phyloP scores from a whole-genome alignment of 2,888 invertebrate species.

The Euplagia quadripunctaria region DNA sequence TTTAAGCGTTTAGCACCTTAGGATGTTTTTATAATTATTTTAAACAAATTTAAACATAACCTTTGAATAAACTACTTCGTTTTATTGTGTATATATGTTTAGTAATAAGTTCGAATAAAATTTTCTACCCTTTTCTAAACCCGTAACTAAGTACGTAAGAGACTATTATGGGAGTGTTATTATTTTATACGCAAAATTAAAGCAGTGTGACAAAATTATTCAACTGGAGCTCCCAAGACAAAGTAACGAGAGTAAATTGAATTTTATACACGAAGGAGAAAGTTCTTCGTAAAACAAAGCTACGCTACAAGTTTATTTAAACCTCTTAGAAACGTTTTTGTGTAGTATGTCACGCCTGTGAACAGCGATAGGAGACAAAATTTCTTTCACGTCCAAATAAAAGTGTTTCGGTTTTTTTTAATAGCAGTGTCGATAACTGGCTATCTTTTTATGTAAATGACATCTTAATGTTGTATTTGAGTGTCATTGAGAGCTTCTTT shows the following conservation, averaged over 20 bases:
- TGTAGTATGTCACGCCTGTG: background rate
- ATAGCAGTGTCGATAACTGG: background rate
- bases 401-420: background rate
- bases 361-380: background rate
- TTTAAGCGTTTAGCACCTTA: background rate
- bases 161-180: too few species aligned
- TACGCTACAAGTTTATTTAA: background rate
- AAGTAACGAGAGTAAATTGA: background rate
- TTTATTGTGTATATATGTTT: too few species aligned
- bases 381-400: background rate
- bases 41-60: too few species aligned
- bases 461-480: background rate
- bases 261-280: background rate
- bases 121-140: too few species aligned
- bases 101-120: too few species aligned
- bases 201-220: background rate
- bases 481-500: background rate
- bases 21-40: too few species aligned
- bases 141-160: too few species aligned
- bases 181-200: background rate
- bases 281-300: constrained; percentile 1
- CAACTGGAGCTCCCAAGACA: background rate
- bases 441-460: background rate
- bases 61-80: too few species aligned
- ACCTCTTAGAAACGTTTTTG: background rate